Evolutionary conservation across 2,797 vertebrate genomes (phyloP), one percentile per base, ranked within the genome.

Genomic region (Lutra lutra): DNA sequence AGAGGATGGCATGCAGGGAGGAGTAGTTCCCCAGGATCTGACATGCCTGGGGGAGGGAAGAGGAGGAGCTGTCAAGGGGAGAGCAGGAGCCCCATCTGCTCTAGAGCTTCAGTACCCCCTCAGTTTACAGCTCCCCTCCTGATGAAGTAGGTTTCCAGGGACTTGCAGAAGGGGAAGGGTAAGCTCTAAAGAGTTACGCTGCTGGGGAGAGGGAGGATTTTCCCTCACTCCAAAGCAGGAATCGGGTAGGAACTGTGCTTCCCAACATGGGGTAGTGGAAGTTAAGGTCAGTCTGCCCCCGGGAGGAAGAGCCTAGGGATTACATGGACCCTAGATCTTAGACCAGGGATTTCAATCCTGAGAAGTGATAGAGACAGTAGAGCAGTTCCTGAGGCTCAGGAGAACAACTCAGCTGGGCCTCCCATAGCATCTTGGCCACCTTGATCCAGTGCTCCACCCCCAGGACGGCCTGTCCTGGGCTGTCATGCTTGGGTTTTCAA

Each of bases 1-100:
- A 99, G 78, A 99, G 99, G 96, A 99, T 99, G 97, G 99, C 99
- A 12, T 99, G 98, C 68, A 99, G 91, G 0, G 99, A 29, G 23
- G 14, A 99, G 8, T 99, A 99, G 95, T 99, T 99, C 98, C 99
- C 99, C 90, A 99, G 96, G 93, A 99, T 99, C 48, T 99, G 99
- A 97, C 99, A 99, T 93, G 99, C 99, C 99, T 99, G 98, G 9
- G 95, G 95, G 18, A 54, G 13, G 95, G 3, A 68, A 48, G 25
- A 75, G 79, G 56, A 48, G 2, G 8, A 0, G 0, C 18, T 4
- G 1, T 35, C 12, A 13, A 10, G 58, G n/a, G 8, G 21, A 43
- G 32, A 35, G 25, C 0, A 38, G n/a, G 60, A 40, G 3, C 5
- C 7, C 11, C 14, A 3, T 25, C n/a, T 77, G 4, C 11, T 25